These are phyloP conservation scores for Dendrolimus kikuchii DNA, from an alignment of 1,140 invertebrate species.

Conservation along the genomic window DNA sequence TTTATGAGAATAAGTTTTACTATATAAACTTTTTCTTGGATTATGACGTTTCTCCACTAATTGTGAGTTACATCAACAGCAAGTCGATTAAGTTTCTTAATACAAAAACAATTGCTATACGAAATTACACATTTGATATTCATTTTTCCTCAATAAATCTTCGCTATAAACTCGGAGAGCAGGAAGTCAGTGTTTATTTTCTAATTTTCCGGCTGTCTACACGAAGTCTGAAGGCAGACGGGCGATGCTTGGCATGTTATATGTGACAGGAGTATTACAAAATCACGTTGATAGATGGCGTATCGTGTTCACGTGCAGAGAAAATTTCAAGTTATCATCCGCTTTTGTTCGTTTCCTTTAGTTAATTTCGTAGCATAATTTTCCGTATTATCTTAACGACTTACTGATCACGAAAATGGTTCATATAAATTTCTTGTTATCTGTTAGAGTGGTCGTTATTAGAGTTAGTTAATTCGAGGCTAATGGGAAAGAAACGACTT, in stretches of 20 bases:
- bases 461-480: too few relatives aligned
- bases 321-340: background rate
- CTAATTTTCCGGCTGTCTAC: constrained; percentile 66
- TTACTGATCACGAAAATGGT: constrained; percentile 36
- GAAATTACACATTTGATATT: constrained; percentile 3
- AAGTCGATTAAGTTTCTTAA: too few relatives aligned
- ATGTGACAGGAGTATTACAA: constrained; percentile 38
- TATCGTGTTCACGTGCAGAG: constrained; percentile 1
- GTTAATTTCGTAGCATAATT: constrained; percentile 13
- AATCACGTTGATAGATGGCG: constrained; percentile 34
- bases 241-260: constrained; percentile 33
- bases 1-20: too few relatives aligned
- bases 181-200: constrained; percentile 54
- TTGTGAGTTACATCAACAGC: too few relatives aligned
- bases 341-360: constrained; percentile 5
- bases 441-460: background rate
- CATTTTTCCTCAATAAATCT: constrained; percentile 20
- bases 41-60: too few relatives aligned
- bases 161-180: constrained; percentile 19
- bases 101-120: too few relatives aligned
- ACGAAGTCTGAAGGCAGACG: constrained; percentile 39
- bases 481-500: too few relatives aligned
- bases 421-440: constrained; percentile 52
- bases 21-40: too few relatives aligned
- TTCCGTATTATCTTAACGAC: constrained; percentile 40